phyloP scores from a whole-genome alignment of 64 coral and sea anemone genomes.

The Porites lutea region DNA sequence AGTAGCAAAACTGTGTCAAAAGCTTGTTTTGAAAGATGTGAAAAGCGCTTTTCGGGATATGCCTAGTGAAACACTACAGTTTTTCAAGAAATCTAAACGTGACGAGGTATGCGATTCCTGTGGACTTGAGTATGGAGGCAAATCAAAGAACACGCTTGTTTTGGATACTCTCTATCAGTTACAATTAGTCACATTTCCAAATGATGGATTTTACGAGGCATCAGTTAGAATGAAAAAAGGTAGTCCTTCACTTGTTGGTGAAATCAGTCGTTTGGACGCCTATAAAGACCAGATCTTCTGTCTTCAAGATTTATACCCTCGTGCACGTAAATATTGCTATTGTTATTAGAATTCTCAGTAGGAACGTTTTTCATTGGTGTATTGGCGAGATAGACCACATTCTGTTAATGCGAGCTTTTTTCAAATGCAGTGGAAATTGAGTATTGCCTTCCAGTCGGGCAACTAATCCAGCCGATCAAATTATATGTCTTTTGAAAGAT shows the following conservation, averaged over 20 bases:
- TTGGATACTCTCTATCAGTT: slow-evolving; percentile 72
- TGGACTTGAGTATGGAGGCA: slow-evolving; percentile 26
- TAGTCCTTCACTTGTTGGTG: slow-evolving; percentile 8
- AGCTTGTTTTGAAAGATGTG: slow-evolving; percentile 50
- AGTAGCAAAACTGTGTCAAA: slow-evolving; percentile 39
- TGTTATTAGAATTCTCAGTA: not conserved
- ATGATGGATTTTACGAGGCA: slow-evolving; percentile 74
- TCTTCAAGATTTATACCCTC: slow-evolving; percentile 32
- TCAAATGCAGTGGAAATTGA: too few relatives aligned
- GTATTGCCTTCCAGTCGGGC: too few relatives aligned
- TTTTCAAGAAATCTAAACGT: not conserved
- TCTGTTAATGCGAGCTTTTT: too few relatives aligned
- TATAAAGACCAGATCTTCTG: slow-evolving; percentile 64
- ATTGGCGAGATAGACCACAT: too few relatives aligned
- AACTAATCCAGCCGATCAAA: too few relatives aligned
- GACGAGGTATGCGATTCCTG: slow-evolving; percentile 48
- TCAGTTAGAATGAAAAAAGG: slow-evolving; percentile 36
- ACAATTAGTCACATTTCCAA: slow-evolving; percentile 77
- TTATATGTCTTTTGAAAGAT: too few relatives aligned
- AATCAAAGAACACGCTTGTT: slow-evolving; percentile 32
- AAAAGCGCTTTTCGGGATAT: slow-evolving; percentile 58
- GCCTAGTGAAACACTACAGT: slow-evolving; percentile 64
- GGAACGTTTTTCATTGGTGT: too few relatives aligned
- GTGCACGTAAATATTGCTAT: slow-evolving; percentile 63
- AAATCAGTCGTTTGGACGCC: slow-evolving; percentile 59